Base-by-base conservation (phyloP, 2,888 invertebrate species). In the Scaptomyza polygonia region DNA sequence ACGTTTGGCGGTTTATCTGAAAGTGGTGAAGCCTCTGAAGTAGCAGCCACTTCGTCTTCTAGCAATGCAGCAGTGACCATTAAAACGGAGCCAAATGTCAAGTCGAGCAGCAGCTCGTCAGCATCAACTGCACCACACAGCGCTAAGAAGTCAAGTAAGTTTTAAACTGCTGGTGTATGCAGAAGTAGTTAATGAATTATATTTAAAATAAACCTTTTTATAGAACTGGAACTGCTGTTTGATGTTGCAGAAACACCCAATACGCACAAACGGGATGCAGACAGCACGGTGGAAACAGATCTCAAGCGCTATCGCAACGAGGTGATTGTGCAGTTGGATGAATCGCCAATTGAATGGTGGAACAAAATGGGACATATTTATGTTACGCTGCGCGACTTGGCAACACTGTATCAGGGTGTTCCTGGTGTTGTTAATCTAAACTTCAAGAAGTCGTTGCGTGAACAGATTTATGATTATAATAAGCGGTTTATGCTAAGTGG, bases 281-380 rank as follows among this genome's bases (percentile, higher is more conserved):
- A 88, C 21, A 81, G 88, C 62, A 88, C 65, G 14, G 86, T 91
- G 8, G 90, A 91, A 72, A 81, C 67, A 0, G 91, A 91, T 72
- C 72, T 91, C 42, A 86, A 89, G 52, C 88, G 90, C 2, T 91
- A 91, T 62, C 86, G 89, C 6, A 86, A 88, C 32, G 90, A 91
- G 66, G 91, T 91, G 0, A 85, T 83, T 59, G 90, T 88, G 2
- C 88, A 86, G 36, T 62, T 91, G 4, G 91, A 91, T 61, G 91
- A 91, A 51, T 91, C 91, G 0, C 91, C 91, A 3, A 85, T 90
- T 47, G 66, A 86, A n/a, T 91, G 91, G 91, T 91, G 91, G 91
- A 77, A 78, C 30, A 86, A 89, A 66, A 88, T 88, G 84, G 90
- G 91, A 0, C 87, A 86, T 66, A 73, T 89, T 16, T 91, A 90